Percentiles rank a stretch among this genome's conserved stretches.
Evolutionary conservation across 2,888 invertebrate species (phyloP).

Genomic region (Lottia gigantea): DNA sequence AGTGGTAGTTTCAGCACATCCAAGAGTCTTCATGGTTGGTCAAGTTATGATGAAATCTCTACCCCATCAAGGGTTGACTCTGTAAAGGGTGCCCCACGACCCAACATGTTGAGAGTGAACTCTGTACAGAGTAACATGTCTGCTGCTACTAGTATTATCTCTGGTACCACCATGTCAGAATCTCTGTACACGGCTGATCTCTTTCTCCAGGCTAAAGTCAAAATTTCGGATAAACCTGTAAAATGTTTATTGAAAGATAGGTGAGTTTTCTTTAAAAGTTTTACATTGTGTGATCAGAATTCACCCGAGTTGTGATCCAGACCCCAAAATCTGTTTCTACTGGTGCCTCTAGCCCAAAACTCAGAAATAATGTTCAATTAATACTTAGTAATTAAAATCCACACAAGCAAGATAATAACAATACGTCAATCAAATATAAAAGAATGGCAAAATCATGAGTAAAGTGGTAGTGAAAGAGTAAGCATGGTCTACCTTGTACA

Average conservation of each 20-base stretch:
- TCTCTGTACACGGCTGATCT: conserved; percentile 64
- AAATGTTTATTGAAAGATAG: conserved; percentile 65
- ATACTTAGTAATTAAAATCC: too few relatives aligned
- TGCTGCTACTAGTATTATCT: conserved; percentile 30
- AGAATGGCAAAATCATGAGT: too few relatives aligned
- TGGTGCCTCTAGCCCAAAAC: too few relatives aligned
- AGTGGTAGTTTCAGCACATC: conserved; percentile 29
- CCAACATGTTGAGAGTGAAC: conserved; percentile 1
- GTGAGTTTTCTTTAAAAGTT: conserved; percentile 39
- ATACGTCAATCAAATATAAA: too few relatives aligned
- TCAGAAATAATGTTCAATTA: too few relatives aligned
- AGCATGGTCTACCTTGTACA: too few relatives aligned
- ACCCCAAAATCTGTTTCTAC: too few relatives aligned
- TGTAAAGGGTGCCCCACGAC: conserved; percentile 20
- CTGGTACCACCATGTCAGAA: conserved; percentile 37
- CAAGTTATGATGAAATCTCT: conserved; percentile 59
- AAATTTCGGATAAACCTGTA: conserved; percentile 71
- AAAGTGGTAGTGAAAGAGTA: too few relatives aligned
- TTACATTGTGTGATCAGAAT: too few relatives aligned
- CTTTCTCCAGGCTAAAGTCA: conserved; percentile 69
- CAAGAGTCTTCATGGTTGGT: conserved; percentile 45
- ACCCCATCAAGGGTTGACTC: conserved; percentile 43
- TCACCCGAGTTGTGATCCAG: too few relatives aligned
- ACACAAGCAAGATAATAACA: too few relatives aligned
- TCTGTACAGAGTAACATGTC: conserved; percentile 17